Conservation (phyloP, 2,888 invertebrate species). For the Lamellibrachia satsuma region DNA sequence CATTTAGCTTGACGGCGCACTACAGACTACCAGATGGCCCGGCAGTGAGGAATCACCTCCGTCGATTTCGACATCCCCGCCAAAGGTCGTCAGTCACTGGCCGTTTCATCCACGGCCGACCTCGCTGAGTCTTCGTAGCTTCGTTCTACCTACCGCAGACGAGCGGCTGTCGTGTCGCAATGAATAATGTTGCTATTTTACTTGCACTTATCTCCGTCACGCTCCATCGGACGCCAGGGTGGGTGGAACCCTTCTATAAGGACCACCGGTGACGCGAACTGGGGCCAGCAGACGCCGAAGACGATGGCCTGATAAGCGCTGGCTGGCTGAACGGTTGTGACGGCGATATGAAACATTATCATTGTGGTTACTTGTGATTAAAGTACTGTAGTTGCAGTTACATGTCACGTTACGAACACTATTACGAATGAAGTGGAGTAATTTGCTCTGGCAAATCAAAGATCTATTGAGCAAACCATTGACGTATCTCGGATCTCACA, state of each 20-base stretch:
- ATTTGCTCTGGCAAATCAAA: no score
- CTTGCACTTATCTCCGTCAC: not conserved
- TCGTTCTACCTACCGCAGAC: constrained; percentile 3
- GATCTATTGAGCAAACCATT: no score
- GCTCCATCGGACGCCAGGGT: not conserved
- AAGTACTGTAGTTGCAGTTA: no score
- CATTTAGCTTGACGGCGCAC: not conserved
- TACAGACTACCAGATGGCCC: not conserved
- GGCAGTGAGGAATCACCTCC: not conserved
- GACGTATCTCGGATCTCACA: no score
- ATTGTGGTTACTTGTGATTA: not conserved
- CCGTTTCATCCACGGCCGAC: not conserved
- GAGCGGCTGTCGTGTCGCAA: not conserved
- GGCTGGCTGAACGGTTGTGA: not conserved
- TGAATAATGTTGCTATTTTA: not conserved
- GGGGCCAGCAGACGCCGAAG: not conserved
- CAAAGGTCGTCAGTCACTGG: not conserved
- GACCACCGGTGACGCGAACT: not conserved
- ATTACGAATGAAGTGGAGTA: no score
- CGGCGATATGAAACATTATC: not conserved
- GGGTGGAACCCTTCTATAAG: not conserved
- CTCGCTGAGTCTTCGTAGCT: not conserved
- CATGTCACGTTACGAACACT: no score
- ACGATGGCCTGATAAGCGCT: not conserved
- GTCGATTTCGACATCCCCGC: not conserved